Base-by-base conservation (phyloP, 1,140 invertebrate genomes). In the Argopecten irradians region DNA sequence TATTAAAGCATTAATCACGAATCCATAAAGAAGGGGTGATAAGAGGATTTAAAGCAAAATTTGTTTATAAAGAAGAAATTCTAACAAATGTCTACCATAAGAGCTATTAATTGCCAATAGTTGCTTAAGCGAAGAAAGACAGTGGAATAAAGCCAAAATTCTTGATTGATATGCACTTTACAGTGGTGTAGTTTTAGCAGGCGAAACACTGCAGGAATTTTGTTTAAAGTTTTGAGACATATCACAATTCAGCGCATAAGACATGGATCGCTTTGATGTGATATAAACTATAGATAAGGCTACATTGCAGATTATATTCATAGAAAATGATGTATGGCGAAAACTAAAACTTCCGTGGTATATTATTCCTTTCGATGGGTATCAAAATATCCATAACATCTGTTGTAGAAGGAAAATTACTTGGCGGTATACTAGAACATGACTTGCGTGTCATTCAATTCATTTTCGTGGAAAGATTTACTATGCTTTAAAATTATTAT, bases 301-400 rank as follows among this genome's bases (percentile, higher is more conserved):
- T 71, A 71, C 55, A 71, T 71, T 71, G n/a, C 55, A 71, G 55
- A 28, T 71, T 71, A 5, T 71, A 28, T 71, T 71, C 55, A 71
- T 2, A n/a, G 55, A 71, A 71, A 71, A 71, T 71, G 55, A 71
- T 71, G 55, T 71, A 71, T 71, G 55, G 55, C n/a, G 55, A 71
- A 71, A 71, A 71, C 22, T 71, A 28, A 71, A 71, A 71, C 55
- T 71, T 71, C 22, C 55, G n/a, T 71, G 55, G 28, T 71, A 71
- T 16, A 71, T n/a, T 28, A 71, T 71, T 71, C 55, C 55, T 11
- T 71, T 71, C 19, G 28, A 71, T 71, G n/a, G 16, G 16, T 71
- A 71, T 71, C 55, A 71, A 71, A 71, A 71, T 71, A 71, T 71
- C 28, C 55, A 71, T 71, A 71, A 71, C 55, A 71, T 71, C 55